phyloP scores from a whole-genome alignment of 1,140 invertebrate genomes.

The Diorhabda elongata region DNA sequence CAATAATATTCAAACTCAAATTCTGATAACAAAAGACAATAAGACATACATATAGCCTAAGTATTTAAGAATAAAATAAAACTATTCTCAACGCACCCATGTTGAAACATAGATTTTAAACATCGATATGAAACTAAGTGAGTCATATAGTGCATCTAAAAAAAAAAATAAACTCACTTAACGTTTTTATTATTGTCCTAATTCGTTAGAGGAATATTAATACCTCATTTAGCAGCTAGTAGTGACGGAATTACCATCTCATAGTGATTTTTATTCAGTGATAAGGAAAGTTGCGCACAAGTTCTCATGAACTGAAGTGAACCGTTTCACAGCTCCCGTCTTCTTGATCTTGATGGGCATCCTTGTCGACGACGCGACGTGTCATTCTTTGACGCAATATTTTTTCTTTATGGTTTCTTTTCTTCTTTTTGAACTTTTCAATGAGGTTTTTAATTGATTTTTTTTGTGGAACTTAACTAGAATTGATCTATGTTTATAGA shows the following conservation, averaged over 20 bases:
- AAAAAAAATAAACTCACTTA: slow-evolving; percentile 9
- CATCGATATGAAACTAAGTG: neutral
- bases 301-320: slow-evolving; percentile 35
- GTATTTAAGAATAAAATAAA: too few relatives aligned
- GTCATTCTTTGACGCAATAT: slow-evolving; percentile 22
- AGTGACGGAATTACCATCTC: slow-evolving; percentile 25
- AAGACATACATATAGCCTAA: too few relatives aligned
- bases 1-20: too few relatives aligned
- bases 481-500: too few relatives aligned
- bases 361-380: slow-evolving; percentile 20
- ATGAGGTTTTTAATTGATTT: too few relatives aligned
- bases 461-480: too few relatives aligned
- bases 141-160: neutral
- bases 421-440: neutral
- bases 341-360: slow-evolving; percentile 27
- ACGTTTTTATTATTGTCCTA: slow-evolving; percentile 17
- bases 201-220: slow-evolving; percentile 39
- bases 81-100: neutral
- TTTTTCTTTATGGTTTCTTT: slow-evolving; percentile 21
- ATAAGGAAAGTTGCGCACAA: slow-evolving; percentile 24
- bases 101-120: too few relatives aligned
- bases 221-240: slow-evolving; percentile 30
- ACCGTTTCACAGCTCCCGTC: slow-evolving; percentile 35
- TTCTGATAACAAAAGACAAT: too few relatives aligned
- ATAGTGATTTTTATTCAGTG: slow-evolving; percentile 21